Percentiles rank a stretch among this genome's conserved stretches.
Conservation (phyloP, 2,888 invertebrate genomes). For the Cerastoderma edule region DNA sequence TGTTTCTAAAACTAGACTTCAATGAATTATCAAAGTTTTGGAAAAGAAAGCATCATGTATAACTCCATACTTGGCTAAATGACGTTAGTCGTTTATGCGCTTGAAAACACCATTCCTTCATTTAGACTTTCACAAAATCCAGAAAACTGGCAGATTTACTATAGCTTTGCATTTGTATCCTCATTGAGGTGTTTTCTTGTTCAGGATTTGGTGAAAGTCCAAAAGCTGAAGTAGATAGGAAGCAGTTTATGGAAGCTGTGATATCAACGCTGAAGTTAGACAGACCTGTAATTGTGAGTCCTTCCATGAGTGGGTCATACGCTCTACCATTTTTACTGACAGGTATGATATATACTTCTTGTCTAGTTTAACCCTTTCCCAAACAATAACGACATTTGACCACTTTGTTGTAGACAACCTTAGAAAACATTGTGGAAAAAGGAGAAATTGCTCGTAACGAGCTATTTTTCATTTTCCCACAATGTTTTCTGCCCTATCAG, state of each 20-base stretch:
- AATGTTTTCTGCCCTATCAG: too few relatives aligned
- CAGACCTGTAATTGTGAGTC: constrained; percentile 84
- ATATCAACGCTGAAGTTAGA: constrained; percentile 75
- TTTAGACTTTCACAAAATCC: not conserved
- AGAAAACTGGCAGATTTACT: not conserved
- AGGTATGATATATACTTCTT: constrained; percentile 18
- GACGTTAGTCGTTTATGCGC: not conserved
- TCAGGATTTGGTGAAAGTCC: constrained; percentile 36
- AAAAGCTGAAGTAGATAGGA: constrained; percentile 40
- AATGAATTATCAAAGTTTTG: not conserved
- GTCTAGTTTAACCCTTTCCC: not conserved
- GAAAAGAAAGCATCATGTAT: not conserved
- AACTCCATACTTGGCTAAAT: not conserved
- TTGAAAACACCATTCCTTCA: not conserved
- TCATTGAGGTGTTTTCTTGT: not conserved
- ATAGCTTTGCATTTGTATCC: not conserved
- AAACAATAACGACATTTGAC: not conserved
- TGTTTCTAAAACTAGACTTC: too few relatives aligned
- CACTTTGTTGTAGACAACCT: not conserved
- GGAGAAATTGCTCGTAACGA: too few relatives aligned
- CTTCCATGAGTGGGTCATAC: constrained; percentile 85
- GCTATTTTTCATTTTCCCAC: too few relatives aligned
- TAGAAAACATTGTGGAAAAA: too few relatives aligned
- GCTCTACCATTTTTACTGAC: constrained; percentile 83
- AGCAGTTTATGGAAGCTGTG: constrained; percentile 77